These are phyloP conservation scores for Catharus ustulatus DNA, from an alignment of 2,797 vertebrate species.

Conservation along the genomic window DNA sequence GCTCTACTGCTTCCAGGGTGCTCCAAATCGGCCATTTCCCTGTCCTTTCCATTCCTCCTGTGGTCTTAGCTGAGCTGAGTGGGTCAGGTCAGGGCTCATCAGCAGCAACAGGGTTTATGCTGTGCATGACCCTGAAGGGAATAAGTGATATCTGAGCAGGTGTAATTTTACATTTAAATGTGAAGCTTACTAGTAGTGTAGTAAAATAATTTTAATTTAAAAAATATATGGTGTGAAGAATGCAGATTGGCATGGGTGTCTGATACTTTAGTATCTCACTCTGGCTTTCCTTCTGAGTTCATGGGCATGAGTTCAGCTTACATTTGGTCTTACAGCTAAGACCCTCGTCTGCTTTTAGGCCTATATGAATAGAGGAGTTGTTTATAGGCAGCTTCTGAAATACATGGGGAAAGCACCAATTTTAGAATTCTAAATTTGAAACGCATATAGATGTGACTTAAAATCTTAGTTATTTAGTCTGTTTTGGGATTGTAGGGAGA, in stretches of 20 bases:
- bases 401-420: background rate
- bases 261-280: background rate
- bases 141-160: background rate
- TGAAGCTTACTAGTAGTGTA: background rate
- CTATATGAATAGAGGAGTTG: background rate
- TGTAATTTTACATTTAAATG: background rate
- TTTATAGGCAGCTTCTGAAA: constrained; percentile 31
- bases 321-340: background rate
- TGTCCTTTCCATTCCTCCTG: background rate
- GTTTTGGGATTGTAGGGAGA: background rate
- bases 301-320: constrained; percentile 6
- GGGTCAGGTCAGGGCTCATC: background rate
- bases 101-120: background rate
- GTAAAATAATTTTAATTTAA: background rate
- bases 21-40: background rate
- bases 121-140: background rate
- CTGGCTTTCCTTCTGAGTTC: constrained; percentile 44
- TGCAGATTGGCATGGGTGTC: background rate
- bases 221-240: background rate
- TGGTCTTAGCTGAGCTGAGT: background rate
- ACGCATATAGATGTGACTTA: background rate
- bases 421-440: constrained; percentile 30
- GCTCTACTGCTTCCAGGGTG: constrained; percentile 23
- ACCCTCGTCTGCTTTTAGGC: background rate
- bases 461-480: background rate